Percentiles rank a stretch among this genome's conserved stretches.
Conservation (phyloP, 2,888 invertebrate species). For the Creontiades dilutus region DNA sequence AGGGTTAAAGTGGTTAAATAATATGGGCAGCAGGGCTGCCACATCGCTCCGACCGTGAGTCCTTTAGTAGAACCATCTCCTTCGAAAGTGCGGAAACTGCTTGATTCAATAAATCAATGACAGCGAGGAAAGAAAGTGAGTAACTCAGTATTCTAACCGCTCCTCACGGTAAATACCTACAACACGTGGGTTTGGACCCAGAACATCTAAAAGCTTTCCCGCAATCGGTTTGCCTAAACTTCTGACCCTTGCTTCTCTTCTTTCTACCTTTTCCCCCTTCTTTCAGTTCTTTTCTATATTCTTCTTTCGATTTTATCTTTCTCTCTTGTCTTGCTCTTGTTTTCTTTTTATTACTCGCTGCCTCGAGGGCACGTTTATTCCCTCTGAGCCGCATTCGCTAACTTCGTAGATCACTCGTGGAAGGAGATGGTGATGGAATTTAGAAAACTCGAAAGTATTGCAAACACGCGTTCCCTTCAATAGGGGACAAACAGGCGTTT, state of each 20-base stretch:
- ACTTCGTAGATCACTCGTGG: not conserved
- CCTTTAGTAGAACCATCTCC: slow-evolving; percentile 10
- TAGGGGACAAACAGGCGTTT: too few relatives aligned
- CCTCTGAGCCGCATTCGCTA: not conserved
- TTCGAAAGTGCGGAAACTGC: slow-evolving; percentile 40
- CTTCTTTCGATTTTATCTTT: not conserved
- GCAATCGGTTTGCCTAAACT: slow-evolving; percentile 72
- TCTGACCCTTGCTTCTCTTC: slow-evolving; percentile 46
- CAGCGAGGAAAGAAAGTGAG: slow-evolving; percentile 47
- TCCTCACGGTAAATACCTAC: slow-evolving; percentile 63
- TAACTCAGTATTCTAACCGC: slow-evolving; percentile 63
- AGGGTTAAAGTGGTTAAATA: not conserved
- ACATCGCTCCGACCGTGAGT: not conserved
- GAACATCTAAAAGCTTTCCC: slow-evolving; percentile 70
- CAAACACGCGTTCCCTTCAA: not conserved
- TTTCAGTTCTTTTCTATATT: slow-evolving; percentile 52
- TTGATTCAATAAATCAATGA: slow-evolving; percentile 69
- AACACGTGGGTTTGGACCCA: slow-evolving; percentile 64
- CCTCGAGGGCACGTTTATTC: not conserved
- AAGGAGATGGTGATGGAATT: not conserved
- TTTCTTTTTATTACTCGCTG: slow-evolving; percentile 26
- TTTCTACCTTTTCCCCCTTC: slow-evolving; percentile 44
- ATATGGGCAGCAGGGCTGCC: not conserved
- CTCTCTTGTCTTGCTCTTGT: not conserved
- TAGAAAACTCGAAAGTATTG: not conserved